These are phyloP conservation scores for Theristus sp. DNA, from an alignment of 2,888 invertebrate genomes.

Conservation along the genomic window DNA sequence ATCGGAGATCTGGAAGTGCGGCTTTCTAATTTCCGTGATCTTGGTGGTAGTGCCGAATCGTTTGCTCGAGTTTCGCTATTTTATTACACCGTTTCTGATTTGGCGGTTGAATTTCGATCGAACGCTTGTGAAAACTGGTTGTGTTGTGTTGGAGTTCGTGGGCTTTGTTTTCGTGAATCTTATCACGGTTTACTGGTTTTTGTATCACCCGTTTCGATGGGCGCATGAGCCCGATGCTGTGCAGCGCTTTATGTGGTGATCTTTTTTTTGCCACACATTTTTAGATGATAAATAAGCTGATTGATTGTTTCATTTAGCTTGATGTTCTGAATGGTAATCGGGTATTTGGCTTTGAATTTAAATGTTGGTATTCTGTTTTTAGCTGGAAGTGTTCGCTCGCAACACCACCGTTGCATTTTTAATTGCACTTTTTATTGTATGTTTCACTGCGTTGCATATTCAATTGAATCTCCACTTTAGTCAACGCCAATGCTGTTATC, in stretches of 20 bases:
- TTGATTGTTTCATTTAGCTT: too few relatives aligned
- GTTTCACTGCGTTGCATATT: too few relatives aligned
- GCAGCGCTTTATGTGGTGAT: slow-evolving; percentile 29
- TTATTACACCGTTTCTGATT: slow-evolving; percentile 68
- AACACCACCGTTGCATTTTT: too few relatives aligned
- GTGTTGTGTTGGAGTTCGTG: slow-evolving; percentile 3
- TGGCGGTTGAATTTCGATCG: slow-evolving; percentile 44
- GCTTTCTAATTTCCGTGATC: slow-evolving; percentile 44
- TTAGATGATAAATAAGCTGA: too few relatives aligned
- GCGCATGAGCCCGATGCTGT: slow-evolving; percentile 13
- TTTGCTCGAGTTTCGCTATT: slow-evolving; percentile 83
- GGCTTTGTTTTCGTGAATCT: slow-evolving; percentile 11
- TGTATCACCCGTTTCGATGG: slow-evolving; percentile 24
- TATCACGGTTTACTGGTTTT: slow-evolving; percentile 16
- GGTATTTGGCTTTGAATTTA: too few relatives aligned
- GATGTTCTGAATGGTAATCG: too few relatives aligned
- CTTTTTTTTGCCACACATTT: too few relatives aligned
- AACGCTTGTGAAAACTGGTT: not conserved
- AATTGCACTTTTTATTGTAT: too few relatives aligned
- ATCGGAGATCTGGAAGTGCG: slow-evolving; percentile 31
- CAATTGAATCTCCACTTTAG: too few relatives aligned
- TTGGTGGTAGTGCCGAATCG: slow-evolving; percentile 56
- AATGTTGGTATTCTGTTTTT: too few relatives aligned
- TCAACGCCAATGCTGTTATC: too few relatives aligned
- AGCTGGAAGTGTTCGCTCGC: too few relatives aligned